Evolutionary conservation across 2,113 vertebrate genomes (phyloP).

Genomic region (Leucosticte australis): DNA sequence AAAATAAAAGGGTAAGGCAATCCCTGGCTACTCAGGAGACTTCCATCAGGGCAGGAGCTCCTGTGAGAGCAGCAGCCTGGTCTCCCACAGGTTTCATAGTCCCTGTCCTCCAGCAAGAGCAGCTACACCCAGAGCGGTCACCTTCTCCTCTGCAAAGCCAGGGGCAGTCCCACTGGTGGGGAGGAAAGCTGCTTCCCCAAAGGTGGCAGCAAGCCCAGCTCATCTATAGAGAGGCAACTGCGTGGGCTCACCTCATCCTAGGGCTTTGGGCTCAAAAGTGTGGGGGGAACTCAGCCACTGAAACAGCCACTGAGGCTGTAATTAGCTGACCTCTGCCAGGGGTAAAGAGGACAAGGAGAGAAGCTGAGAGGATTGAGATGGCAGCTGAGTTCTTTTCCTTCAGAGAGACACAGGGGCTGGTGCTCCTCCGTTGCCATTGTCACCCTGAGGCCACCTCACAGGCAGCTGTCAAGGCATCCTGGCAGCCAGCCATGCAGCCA

Average conservation of each 20-base stretch:
- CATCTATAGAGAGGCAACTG: neutral
- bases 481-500: neutral
- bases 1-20: neutral
- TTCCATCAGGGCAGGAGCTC: neutral
- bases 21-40: neutral
- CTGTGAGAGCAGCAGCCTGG: rapidly evolving
- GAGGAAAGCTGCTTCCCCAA: neutral
- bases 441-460: neutral
- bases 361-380: neutral
- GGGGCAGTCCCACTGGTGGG: rapidly evolving
- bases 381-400: neutral
- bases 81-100: neutral
- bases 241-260: rapidly evolving
- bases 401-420: neutral
- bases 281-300: rapidly evolving
- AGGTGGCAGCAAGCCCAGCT: neutral
- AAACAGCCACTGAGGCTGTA: neutral
- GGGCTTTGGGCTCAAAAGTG: rapidly evolving
- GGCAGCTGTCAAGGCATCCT: neutral
- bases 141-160: neutral
- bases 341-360: neutral
- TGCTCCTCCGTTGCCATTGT: neutral
- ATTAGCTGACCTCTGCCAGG: neutral
- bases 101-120: neutral
- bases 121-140: neutral